A percentile compares a stretch with the other conserved stretches of the same genome.
Evolutionary conservation across 2,797 vertebrate genomes (phyloP).

Genomic region (Periophthalmus magnuspinnatus): DNA sequence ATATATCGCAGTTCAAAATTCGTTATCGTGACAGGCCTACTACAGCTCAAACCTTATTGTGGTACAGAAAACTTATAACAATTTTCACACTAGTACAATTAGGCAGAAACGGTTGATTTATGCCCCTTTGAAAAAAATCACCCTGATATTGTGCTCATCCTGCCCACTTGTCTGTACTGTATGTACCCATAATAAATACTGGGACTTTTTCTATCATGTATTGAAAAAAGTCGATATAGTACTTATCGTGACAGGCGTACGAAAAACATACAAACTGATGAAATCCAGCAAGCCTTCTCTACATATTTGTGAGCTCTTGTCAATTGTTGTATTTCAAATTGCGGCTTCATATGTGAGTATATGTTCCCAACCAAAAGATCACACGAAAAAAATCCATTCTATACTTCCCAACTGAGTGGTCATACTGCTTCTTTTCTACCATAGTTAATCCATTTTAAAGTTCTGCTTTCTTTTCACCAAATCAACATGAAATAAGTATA

Average conservation of each 20-base stretch:
- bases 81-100: too few relatives aligned
- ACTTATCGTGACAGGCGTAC: too few relatives aligned
- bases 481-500: not conserved
- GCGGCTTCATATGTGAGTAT: too few relatives aligned
- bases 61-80: too few relatives aligned
- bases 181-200: too few relatives aligned
- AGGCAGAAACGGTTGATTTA: slow-evolving; percentile 17
- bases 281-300: not conserved
- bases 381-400: not conserved
- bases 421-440: not conserved
- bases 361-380: too few relatives aligned
- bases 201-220: too few relatives aligned
- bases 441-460: slow-evolving; percentile 13
- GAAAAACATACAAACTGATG: not conserved
- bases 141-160: slow-evolving; percentile 3
- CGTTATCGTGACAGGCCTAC: too few relatives aligned
- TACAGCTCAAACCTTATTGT: too few relatives aligned
- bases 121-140: slow-evolving; percentile 1
- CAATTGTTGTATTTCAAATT: too few relatives aligned
- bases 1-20: too few relatives aligned
- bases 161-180: not conserved
- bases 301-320: not conserved
- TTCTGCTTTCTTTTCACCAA: slow-evolving; percentile 9
- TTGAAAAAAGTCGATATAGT: too few relatives aligned
- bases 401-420: not conserved